Base-by-base conservation (phyloP, 2,888 invertebrate species). In the Acleris holmiana region DNA sequence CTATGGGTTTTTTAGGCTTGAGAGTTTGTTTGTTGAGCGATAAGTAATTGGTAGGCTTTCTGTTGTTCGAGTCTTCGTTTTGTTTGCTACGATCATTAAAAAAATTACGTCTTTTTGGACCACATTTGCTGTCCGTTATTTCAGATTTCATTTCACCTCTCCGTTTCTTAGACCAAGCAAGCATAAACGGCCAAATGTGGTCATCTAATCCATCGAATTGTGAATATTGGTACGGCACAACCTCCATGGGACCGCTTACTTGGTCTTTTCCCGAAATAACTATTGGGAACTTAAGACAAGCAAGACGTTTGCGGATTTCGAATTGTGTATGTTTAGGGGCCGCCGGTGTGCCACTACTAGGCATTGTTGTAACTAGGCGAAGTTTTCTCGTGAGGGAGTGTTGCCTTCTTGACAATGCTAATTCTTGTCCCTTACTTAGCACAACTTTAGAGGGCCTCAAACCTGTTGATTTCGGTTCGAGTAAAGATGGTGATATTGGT, bases 161-260 rank as follows among this genome's bases (percentile, higher is more conserved):
- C 25, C 56, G 18, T 59, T 72, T 50, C 44, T 66, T 65, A 62
- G 67, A 67, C 90, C 91, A 90, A 21, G 78, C 74, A 18, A 71
- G 47, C 91, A 91, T 91, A 73, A 83, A 91, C 19, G 89, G 91
- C 90, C 90, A 90, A 58, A 88, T 79, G 18, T 83, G 80, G 66
- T 84, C 69, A 53, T 85, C 77, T 69, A 89, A 74, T 2, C 86
- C 88, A 53, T 75, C 53, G 65, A 89, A 89, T 67, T 91, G 89
- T 2, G 80, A 76, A 40, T 77, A 69, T 35, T 83, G 82, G 68
- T 74, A 71, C 64, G 81, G 70, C 35, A 61, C 50, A 29, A 87
- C 74, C 70, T 78, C 67, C 21, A 83, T 60, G 4, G 69, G 68
- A 17, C 84, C 80, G 70, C 80, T 82, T 7, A 88, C 59, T 73